Conservation (phyloP, 2,113 vertebrate species). For the Ochotona princeps region DNA sequence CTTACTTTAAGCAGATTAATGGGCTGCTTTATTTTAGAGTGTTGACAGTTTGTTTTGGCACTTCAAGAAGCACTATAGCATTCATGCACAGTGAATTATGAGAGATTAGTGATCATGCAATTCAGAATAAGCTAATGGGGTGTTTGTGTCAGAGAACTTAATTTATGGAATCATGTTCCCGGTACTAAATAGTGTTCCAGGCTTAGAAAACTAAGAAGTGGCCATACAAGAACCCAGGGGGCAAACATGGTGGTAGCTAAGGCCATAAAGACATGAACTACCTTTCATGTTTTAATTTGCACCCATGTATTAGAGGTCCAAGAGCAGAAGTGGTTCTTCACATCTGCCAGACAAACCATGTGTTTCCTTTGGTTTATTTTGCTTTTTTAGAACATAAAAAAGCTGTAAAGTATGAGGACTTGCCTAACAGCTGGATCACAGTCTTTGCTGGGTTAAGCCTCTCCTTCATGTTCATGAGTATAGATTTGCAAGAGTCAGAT, state of each 20-base stretch:
- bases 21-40: slow-evolving; percentile 69
- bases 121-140: slow-evolving; percentile 72
- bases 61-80: slow-evolving; percentile 65
- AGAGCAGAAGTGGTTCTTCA: slow-evolving; percentile 63
- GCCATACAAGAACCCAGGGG: neutral
- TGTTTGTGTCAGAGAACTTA: slow-evolving; percentile 70
- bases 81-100: slow-evolving; percentile 71
- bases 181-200: slow-evolving; percentile 5
- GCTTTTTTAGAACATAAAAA: slow-evolving; percentile 60
- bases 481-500: neutral
- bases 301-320: slow-evolving; percentile 53
- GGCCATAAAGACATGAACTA: neutral
- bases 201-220: slow-evolving; percentile 31
- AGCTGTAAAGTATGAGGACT: slow-evolving; percentile 51
- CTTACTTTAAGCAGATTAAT: slow-evolving; percentile 66
- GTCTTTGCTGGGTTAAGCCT: slow-evolving; percentile 35
- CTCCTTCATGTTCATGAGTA: slow-evolving; percentile 9
- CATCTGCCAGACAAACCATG: slow-evolving; percentile 70
- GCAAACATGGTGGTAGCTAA: slow-evolving; percentile 26
- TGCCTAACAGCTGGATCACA: slow-evolving; percentile 73
- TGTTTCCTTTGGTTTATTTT: slow-evolving; percentile 55
- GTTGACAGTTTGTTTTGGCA: slow-evolving; percentile 78
- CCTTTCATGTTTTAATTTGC: slow-evolving; percentile 78
- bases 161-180: slow-evolving; percentile 61
- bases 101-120: slow-evolving; percentile 73